Conservation (phyloP, 2,888 invertebrate species). For the Drymonia ruficornis region DNA sequence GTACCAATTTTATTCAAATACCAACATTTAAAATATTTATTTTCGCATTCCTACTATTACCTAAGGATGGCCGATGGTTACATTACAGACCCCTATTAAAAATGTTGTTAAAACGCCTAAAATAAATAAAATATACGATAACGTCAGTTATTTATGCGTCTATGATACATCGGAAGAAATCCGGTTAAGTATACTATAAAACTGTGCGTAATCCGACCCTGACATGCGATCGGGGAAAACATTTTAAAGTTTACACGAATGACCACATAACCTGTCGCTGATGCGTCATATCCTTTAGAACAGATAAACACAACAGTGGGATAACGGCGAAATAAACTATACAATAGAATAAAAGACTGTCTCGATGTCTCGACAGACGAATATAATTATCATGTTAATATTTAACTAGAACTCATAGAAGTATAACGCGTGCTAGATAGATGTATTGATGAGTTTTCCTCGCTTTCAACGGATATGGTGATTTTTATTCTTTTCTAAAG, state of each 20-base stretch:
- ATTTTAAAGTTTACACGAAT: not conserved
- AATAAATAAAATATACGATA: too few species aligned
- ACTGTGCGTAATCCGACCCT: conserved; percentile 1
- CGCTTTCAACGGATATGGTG: not conserved
- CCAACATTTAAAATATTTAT: too few species aligned
- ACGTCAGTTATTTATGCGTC: not conserved
- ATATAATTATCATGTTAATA: not conserved
- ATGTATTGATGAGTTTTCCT: not conserved
- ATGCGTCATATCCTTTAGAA: not conserved
- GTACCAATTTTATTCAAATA: too few species aligned
- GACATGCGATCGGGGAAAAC: not conserved
- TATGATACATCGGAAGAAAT: not conserved
- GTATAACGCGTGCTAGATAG: not conserved
- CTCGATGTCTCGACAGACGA: not conserved
- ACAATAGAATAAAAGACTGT: not conserved
- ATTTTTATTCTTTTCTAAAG: conserved; percentile 1
- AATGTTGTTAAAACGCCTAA: too few species aligned
- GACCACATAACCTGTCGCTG: not conserved
- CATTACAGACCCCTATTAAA: too few species aligned
- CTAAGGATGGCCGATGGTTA: too few species aligned
- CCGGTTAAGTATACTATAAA: not conserved
- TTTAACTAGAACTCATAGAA: not conserved
- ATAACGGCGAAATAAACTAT: not conserved
- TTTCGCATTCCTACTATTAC: too few species aligned
- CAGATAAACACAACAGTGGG: not conserved